Conservation (phyloP, 1,140 invertebrate species). For the Drosophila pseudoobscura region DNA sequence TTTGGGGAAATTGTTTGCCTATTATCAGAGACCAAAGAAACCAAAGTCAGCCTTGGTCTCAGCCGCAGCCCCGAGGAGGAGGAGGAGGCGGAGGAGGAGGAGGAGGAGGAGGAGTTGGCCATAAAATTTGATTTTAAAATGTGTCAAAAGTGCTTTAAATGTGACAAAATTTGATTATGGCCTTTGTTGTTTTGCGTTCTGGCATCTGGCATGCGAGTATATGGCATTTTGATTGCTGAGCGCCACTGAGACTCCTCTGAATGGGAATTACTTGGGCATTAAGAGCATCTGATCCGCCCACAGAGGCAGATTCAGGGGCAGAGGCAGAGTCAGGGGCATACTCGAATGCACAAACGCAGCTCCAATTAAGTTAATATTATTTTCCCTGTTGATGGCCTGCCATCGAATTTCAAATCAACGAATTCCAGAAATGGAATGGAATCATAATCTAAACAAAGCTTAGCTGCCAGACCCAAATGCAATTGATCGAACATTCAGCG, state of each 20-base stretch:
- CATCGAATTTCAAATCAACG: conserved; percentile 27
- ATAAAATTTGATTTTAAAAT: conserved; percentile 78
- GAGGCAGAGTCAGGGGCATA: neutral
- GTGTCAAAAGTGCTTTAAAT: conserved; percentile 77
- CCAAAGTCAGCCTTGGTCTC: conserved; percentile 10
- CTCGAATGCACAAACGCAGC: neutral
- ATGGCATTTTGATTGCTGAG: conserved; percentile 59
- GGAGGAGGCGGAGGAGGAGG: neutral
- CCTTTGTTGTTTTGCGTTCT: conserved; percentile 13
- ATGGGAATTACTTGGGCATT: neutral
- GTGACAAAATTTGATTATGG: conserved; percentile 67
- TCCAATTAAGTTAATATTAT: conserved; percentile 5
- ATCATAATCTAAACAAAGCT: conserved; percentile 27
- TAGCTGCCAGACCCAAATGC: conserved; percentile 7
- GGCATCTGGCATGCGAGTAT: conserved; percentile 16
- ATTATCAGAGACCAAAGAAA: conserved; percentile 54
- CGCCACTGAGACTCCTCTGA: conserved; percentile 25
- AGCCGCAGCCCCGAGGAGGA: neutral
- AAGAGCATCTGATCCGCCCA: neutral
- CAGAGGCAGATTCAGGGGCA: neutral
- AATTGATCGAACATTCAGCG: conserved; percentile 26
- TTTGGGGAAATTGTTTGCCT: conserved; percentile 66
- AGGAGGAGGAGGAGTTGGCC: conserved; percentile 17
- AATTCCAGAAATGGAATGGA: conserved; percentile 14
- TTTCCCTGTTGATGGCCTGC: conserved; percentile 2